Evolutionary conservation across 2,888 invertebrate species (phyloP).

Genomic region (Syrista parreyssii): DNA sequence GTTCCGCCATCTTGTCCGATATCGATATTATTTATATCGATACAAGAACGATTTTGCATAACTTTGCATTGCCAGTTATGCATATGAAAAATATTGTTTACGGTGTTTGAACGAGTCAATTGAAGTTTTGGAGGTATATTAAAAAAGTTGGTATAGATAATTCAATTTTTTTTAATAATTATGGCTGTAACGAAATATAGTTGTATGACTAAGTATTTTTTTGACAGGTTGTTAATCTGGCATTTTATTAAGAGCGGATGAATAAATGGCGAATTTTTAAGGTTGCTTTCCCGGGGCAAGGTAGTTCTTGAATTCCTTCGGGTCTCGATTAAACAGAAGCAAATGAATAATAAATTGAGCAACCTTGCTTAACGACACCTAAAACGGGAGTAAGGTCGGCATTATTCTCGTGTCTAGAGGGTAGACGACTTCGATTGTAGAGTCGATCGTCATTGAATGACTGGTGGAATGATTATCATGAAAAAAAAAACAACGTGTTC

Average conservation of each 20-base stretch:
- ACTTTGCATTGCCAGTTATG: background rate
- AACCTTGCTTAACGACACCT: slow-evolving; percentile 34
- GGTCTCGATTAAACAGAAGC: background rate
- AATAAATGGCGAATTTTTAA: background rate
- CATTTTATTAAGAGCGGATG: background rate
- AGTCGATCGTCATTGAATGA: background rate
- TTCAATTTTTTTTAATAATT: background rate
- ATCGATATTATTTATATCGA: background rate
- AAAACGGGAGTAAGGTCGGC: slow-evolving; percentile 45
- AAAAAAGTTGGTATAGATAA: background rate
- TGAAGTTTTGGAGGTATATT: background rate
- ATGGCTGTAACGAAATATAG: background rate
- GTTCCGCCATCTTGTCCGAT: background rate
- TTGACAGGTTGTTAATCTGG: background rate
- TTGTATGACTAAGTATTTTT: background rate
- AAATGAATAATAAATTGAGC: slow-evolving; percentile 11
- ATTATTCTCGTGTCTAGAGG: slow-evolving; percentile 21
- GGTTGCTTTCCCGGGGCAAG: background rate
- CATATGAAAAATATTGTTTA: background rate
- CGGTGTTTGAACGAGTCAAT: background rate
- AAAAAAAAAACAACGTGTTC: background rate
- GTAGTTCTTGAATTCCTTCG: background rate
- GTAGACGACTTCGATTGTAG: slow-evolving; percentile 40
- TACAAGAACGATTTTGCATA: background rate
- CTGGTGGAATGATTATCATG: background rate